Conservation (phyloP, 2,113 vertebrate species). For the Camelus bactrianus region DNA sequence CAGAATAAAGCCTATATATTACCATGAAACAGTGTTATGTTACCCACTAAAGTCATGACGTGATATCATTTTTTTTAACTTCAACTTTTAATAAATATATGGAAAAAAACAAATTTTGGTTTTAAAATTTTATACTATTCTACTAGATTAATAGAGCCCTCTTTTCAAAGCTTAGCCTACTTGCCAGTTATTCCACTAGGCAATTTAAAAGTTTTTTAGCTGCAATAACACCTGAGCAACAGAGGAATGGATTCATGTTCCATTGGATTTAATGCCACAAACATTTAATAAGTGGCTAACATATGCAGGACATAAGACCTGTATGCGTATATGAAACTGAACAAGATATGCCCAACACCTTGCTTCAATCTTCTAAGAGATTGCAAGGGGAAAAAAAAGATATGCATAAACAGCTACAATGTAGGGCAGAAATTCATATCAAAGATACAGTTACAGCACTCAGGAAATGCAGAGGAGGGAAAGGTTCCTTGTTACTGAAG, state of each 20-base stretch:
- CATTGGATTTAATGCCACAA: background rate
- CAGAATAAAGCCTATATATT: constrained; percentile 29
- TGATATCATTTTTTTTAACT: background rate
- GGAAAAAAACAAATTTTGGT: background rate
- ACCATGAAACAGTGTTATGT: constrained; percentile 37
- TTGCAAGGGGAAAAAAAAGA: background rate
- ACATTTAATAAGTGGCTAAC: constrained; percentile 26
- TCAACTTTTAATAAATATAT: constrained; percentile 44
- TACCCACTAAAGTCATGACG: background rate
- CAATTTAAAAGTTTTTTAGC: constrained; percentile 45
- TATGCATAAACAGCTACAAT: background rate
- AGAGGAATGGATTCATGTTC: background rate
- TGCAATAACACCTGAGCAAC: background rate
- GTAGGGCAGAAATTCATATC: constrained; percentile 18
- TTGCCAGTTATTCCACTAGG: constrained; percentile 14
- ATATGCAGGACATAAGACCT: background rate
- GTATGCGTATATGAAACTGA: background rate
- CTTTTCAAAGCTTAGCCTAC: constrained; percentile 19
- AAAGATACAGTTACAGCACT: constrained; percentile 12
- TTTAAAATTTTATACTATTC: background rate
- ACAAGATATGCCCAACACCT: background rate
- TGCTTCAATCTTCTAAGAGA: background rate
- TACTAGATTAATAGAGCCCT: background rate
- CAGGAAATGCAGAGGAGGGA: background rate
- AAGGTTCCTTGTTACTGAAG: background rate